A percentile compares a stretch with the other conserved stretches of the same genome.
These are phyloP conservation scores for Bombus soroeensis DNA, from an alignment of 1,140 invertebrate genomes.

Conservation along the genomic window DNA sequence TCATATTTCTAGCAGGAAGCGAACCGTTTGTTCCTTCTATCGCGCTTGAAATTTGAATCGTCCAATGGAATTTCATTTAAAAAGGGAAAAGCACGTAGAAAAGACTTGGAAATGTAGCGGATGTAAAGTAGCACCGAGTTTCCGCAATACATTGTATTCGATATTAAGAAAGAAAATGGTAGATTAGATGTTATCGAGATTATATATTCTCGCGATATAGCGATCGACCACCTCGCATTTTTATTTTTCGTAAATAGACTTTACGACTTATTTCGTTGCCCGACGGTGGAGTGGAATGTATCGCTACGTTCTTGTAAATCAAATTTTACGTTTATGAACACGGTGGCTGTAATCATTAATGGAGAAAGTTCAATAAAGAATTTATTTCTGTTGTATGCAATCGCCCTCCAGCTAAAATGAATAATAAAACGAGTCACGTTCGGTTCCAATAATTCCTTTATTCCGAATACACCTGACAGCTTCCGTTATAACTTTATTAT, in stretches of 20 bases:
- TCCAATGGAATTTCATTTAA: too few species aligned
- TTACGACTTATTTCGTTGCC: neutral
- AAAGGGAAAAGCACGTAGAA: too few species aligned
- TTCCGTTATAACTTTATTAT: neutral
- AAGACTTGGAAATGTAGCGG: neutral
- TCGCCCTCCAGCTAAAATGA: neutral
- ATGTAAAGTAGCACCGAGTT: neutral
- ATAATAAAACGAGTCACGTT: neutral
- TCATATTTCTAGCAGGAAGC: too few species aligned
- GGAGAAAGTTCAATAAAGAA: constrained; percentile 28
- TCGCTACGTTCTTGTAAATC: neutral
- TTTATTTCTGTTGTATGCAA: constrained; percentile 35
- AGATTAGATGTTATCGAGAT: neutral
- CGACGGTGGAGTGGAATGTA: neutral
- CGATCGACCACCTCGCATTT: neutral
- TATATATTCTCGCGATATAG: neutral
- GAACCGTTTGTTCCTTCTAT: too few species aligned
- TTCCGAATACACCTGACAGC: neutral
- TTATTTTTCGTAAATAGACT: neutral
- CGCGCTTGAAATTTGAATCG: too few species aligned
- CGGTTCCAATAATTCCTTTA: neutral
- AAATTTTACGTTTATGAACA: neutral
- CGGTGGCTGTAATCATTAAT: constrained; percentile 2
- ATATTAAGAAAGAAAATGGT: constrained; percentile 20
- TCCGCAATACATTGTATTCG: neutral